Percentiles rank a stretch among this genome's conserved stretches.
phyloP scores from a whole-genome alignment of 2,113 vertebrate species.

The Heteronetta atricapilla region DNA sequence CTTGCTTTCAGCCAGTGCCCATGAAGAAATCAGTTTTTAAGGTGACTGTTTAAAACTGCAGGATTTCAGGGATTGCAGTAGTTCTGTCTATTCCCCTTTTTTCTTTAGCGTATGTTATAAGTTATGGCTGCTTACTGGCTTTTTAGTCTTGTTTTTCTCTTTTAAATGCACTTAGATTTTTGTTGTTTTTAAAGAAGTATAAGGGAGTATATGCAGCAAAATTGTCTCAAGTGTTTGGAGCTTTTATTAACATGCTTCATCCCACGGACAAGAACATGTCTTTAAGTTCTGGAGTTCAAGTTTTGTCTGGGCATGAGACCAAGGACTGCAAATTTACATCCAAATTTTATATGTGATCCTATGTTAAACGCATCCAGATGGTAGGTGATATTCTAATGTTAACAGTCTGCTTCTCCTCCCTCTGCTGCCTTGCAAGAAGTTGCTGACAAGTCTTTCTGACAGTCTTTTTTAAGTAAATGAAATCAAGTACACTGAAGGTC shows the following conservation, averaged over 20 bases:
- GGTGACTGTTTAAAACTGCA: not conserved
- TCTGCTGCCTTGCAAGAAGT: slow-evolving; percentile 56
- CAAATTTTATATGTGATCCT: slow-evolving; percentile 47
- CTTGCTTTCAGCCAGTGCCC: not conserved
- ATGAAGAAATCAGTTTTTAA: not conserved
- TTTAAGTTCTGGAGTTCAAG: slow-evolving; percentile 25
- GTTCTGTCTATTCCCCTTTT: not conserved
- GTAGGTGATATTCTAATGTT: slow-evolving; percentile 64
- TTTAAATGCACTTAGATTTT: not conserved
- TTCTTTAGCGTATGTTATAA: not conserved
- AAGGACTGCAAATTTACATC: slow-evolving; percentile 41
- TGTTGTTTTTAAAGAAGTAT: not conserved
- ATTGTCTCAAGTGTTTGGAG: not conserved
- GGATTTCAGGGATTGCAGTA: not conserved
- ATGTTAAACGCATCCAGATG: slow-evolving; percentile 55
- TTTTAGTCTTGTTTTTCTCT: not conserved
- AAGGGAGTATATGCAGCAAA: not conserved
- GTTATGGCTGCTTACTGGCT: not conserved
- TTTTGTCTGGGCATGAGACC: slow-evolving; percentile 55
- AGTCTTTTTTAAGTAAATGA: slow-evolving; percentile 52
- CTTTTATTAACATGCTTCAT: slow-evolving; percentile 7
- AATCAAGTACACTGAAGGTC: slow-evolving; percentile 14
- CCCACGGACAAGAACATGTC: not conserved
- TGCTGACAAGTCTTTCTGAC: slow-evolving; percentile 64
- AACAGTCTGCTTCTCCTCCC: slow-evolving; percentile 52